Conservation (phyloP, 2,797 vertebrate species). For the Phrynocephalus forsythii region DNA sequence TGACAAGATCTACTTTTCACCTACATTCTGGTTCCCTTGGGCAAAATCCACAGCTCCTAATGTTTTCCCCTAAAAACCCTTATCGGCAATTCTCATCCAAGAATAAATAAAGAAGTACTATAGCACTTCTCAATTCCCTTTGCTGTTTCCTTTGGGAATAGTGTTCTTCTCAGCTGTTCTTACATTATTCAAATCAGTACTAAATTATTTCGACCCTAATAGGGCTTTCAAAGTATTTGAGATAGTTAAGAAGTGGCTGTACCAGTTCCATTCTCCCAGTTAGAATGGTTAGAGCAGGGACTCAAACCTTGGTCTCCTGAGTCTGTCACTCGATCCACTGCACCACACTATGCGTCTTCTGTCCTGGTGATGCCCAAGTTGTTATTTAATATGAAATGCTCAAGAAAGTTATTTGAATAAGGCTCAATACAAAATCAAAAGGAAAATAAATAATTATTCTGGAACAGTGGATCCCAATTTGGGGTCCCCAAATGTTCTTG, state of each 20-base stretch:
- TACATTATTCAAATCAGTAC: background rate
- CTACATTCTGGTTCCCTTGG: slow-evolving; percentile 15
- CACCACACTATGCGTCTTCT: too few species aligned
- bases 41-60: slow-evolving; percentile 31
- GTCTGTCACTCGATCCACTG: too few species aligned
- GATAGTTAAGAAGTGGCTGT: too few species aligned
- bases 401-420: slow-evolving; percentile 48
- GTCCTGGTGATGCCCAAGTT: background rate
- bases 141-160: slow-evolving; percentile 32
- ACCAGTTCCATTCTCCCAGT: too few species aligned
- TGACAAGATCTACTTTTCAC: slow-evolving; percentile 16
- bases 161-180: slow-evolving; percentile 20
- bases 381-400: slow-evolving; percentile 44
- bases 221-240: too few species aligned
- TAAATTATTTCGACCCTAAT: too few species aligned
- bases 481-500: too few species aligned
- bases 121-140: slow-evolving; percentile 14
- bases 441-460: slow-evolving; percentile 27
- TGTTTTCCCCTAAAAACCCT: background rate
- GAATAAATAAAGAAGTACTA: slow-evolving; percentile 20
- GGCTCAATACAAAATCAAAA: slow-evolving; percentile 34
- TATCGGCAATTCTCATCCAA: slow-evolving; percentile 25
- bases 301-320: too few species aligned
- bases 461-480: too few species aligned
- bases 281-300: too few species aligned